Evolutionary conservation across 1,140 invertebrate species (phyloP).

Genomic region (Hyposmocoma kahamanoa): DNA sequence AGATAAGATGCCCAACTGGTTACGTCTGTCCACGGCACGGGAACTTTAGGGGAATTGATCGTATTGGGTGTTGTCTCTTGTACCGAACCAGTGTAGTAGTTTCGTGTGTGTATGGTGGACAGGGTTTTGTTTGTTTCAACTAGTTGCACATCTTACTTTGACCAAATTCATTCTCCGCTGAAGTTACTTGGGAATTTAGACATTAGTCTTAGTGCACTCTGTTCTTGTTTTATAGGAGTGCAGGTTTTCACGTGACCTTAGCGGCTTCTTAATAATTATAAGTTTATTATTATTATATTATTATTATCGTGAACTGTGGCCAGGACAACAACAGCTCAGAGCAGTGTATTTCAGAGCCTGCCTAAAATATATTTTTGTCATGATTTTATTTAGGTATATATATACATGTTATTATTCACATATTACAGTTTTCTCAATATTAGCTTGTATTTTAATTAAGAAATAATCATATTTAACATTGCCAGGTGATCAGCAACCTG

Average conservation of each 20-base stretch:
- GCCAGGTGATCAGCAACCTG: constrained; percentile 75
- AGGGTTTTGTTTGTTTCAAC: constrained; percentile 35
- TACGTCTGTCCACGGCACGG: constrained; percentile 38
- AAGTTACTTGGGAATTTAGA: constrained; percentile 55
- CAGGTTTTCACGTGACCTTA: constrained; percentile 55
- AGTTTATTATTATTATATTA: constrained; percentile 66
- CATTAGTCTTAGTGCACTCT: constrained; percentile 33
- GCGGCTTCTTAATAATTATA: constrained; percentile 57
- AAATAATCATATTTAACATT: constrained; percentile 76
- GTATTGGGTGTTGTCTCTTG: constrained; percentile 25
- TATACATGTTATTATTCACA: constrained; percentile 73
- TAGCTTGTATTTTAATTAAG: constrained; percentile 76
- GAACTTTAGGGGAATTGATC: constrained; percentile 47
- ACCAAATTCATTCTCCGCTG: constrained; percentile 54
- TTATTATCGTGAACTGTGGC: constrained; percentile 68
- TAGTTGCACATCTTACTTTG: constrained; percentile 66
- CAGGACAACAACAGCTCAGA: constrained; percentile 69
- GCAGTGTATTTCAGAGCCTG: constrained; percentile 70
- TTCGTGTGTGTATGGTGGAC: constrained; percentile 29
- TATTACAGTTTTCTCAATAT: constrained; percentile 75
- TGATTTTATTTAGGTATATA: constrained; percentile 74
- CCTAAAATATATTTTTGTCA: constrained; percentile 74
- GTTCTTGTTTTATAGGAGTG: constrained; percentile 32
- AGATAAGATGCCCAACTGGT: constrained; percentile 68
- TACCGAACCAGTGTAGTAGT: constrained; percentile 15